Base-by-base conservation (phyloP, 1,140 invertebrate genomes). In the Amyelois transitella region DNA sequence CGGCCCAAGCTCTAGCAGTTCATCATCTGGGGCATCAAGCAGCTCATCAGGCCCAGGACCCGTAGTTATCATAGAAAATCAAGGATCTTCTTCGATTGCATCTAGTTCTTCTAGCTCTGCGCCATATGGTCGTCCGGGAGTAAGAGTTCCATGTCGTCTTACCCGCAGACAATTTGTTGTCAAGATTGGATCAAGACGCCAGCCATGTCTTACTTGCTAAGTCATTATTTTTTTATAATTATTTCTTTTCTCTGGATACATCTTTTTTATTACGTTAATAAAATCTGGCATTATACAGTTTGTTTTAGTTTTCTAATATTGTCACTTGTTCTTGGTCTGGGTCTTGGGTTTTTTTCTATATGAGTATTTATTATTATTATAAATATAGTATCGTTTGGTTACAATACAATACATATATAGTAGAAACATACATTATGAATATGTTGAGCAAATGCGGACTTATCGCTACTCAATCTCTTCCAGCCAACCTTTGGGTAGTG, bases 161-260 rank as follows among this genome's bases (percentile, higher is more conserved):
- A 67, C 56, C 14, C 71, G 75, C 18, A 67, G 66, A 18, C 70
- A 78, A 55, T 72, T 75, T 49, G 58, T 67, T 28, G 66, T 84
- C 7, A 78, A 72, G 60, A 60, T 77, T 18, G 76, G 75, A 18
- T 73, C 72, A 50, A 68, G 65, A 38, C 69, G 75, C 24, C 64
- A 54, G 47, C 64, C 67, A 20, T 83, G 77, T 28, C 32, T 54
- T n/a, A 68, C 57, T 24, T 81, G 76, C 59, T 79, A 74, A 67
- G 53, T 60, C 48, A 6, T 25, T 24, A 20, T 45, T 52, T 56
- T 45, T 48, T 48, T 6, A 43, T 62, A 19, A 44, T 58, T 22
- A 60, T 53, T 43, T 50, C 25, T 28, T 55, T 53, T 52, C 28
- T 49, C 47, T 59, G 70, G 69, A 70, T 80, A 75, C 71, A 77